phyloP scores from a whole-genome alignment of 2,888 invertebrate genomes.

The Stegophylla sp. region DNA sequence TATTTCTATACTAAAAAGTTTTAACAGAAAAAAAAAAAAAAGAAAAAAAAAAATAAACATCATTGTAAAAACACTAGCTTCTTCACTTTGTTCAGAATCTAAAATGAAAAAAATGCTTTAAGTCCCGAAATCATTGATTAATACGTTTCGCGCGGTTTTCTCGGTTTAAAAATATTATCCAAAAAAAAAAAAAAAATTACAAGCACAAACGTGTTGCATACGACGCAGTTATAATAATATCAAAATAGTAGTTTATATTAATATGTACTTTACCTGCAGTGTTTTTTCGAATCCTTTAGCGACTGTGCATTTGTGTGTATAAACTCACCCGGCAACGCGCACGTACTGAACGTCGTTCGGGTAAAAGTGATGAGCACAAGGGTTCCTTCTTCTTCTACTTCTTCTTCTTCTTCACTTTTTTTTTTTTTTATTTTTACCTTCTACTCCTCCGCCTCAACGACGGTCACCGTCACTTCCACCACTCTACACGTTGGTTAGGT shows the following conservation, averaged over 20 bases:
- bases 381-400: slow-evolving; percentile 39
- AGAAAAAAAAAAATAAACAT: too few relatives aligned
- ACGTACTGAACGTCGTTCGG: slow-evolving; percentile 55
- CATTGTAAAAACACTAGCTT: too few relatives aligned
- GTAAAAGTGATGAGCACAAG: slow-evolving; percentile 57
- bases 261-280: background rate
- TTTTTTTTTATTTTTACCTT: too few relatives aligned
- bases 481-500: too few relatives aligned
- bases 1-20: too few relatives aligned
- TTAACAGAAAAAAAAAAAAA: too few relatives aligned
- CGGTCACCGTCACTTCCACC: background rate
- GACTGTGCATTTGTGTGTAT: slow-evolving; percentile 45
- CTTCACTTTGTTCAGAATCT: too few relatives aligned
- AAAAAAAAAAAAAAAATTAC: background rate
- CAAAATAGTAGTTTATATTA: background rate
- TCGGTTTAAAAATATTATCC: too few relatives aligned
- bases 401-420: slow-evolving; percentile 20
- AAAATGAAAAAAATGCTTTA: too few relatives aligned
- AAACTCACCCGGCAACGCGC: slow-evolving; percentile 57
- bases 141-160: too few relatives aligned
- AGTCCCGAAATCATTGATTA: too few relatives aligned
- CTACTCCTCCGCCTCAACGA: background rate
- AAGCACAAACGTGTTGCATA: background rate
- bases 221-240: too few relatives aligned
- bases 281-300: slow-evolving; percentile 16